phyloP scores from a whole-genome alignment of 2,888 invertebrate species.

The Chelonus formosanus region DNA sequence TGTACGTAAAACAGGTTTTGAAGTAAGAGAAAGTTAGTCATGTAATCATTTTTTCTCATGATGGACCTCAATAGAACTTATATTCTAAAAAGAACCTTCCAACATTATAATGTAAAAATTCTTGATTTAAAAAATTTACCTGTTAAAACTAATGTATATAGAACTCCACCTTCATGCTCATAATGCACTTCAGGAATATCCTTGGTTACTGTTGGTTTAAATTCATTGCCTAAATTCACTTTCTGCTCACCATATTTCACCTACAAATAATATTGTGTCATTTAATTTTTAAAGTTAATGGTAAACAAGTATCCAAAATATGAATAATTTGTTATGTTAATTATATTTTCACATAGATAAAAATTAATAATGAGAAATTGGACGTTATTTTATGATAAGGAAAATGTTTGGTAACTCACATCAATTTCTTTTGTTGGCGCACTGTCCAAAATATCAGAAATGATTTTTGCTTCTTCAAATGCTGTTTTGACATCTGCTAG shows the following conservation, averaged over 20 bases:
- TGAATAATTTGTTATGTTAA: too few species aligned
- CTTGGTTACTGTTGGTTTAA: constrained; percentile 57
- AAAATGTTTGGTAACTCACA: constrained; percentile 46
- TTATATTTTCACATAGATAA: too few species aligned
- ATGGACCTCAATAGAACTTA: too few species aligned
- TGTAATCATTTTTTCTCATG: too few species aligned
- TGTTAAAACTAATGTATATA: constrained; percentile 61
- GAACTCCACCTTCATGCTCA: constrained; percentile 61
- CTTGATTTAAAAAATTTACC: constrained; percentile 44
- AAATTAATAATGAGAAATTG: too few species aligned
- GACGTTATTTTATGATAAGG: neutral
- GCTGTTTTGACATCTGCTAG: constrained; percentile 53
- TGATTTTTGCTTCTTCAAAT: constrained; percentile 56
- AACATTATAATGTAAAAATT: too few species aligned
- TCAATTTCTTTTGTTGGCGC: constrained; percentile 56
- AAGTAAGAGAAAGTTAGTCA: neutral
- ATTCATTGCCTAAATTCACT: constrained; percentile 57
- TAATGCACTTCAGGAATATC: constrained; percentile 59
- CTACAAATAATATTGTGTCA: constrained; percentile 41
- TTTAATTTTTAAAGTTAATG: neutral
- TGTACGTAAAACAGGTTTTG: neutral
- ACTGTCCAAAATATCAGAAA: constrained; percentile 57
- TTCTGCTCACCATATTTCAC: constrained; percentile 57
- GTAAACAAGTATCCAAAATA: too few species aligned
- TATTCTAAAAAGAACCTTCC: too few species aligned